A percentile compares a stretch with the other conserved stretches of the same genome.
phyloP scores from a whole-genome alignment of 53 echinoderm and acorn worm species.

The Echinarachnius parma region DNA sequence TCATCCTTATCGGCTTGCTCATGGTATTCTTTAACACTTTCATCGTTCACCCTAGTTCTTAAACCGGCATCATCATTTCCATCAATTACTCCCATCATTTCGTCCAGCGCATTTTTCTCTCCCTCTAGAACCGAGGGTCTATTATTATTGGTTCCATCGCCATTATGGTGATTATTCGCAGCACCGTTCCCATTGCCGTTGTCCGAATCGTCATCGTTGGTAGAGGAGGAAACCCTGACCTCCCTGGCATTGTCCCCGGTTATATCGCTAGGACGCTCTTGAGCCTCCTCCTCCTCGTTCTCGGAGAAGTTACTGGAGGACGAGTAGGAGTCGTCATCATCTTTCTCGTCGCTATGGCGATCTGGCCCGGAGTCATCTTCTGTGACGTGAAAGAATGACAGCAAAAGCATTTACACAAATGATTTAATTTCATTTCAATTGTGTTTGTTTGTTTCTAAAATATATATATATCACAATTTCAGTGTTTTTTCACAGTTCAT shows the following conservation, averaged over 20 bases:
- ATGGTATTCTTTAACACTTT: not conserved
- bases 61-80: too few relatives aligned
- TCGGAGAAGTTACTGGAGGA: constrained; percentile 27
- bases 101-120: too few relatives aligned
- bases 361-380: too few relatives aligned
- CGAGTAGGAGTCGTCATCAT: constrained; percentile 18
- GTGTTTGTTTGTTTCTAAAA: not conserved
- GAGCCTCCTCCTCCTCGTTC: not conserved
- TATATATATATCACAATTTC: not conserved
- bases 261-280: constrained; percentile 12
- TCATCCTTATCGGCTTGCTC: not conserved
- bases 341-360: not conserved
- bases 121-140: too few relatives aligned
- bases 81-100: too few relatives aligned
- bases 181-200: too few relatives aligned
- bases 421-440: too few relatives aligned
- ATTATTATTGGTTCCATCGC: too few relatives aligned
- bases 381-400: not conserved
- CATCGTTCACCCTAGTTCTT: too few relatives aligned
- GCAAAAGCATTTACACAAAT: not conserved
- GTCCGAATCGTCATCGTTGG: not conserved
- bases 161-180: too few relatives aligned
- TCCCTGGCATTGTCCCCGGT: constrained; percentile 31
- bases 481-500: not conserved
- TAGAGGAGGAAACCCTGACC: constrained; percentile 25